Percentiles rank a stretch among this genome's conserved stretches.
Evolutionary conservation across 1,140 invertebrate species (phyloP).

Genomic region (Pteromalus puparum): DNA sequence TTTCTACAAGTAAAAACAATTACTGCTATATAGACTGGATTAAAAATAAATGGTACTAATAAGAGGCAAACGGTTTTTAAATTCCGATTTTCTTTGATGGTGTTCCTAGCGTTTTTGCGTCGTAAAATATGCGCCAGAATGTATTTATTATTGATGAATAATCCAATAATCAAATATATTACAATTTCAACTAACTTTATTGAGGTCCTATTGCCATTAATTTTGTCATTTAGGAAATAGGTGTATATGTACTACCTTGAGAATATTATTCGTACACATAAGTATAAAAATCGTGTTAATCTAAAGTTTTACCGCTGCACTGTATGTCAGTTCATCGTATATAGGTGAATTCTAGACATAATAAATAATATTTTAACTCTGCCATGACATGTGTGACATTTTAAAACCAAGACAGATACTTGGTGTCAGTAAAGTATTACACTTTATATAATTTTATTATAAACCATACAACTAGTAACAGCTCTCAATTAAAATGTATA

Average conservation of each 20-base stretch:
- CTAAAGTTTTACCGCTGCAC: neutral
- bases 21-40: neutral
- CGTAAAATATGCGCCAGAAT: neutral
- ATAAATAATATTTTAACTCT: neutral
- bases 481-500: neutral
- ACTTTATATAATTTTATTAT: neutral
- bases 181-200: neutral
- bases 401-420: neutral
- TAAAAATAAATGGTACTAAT: neutral
- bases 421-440: neutral
- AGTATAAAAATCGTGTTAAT: neutral
- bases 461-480: neutral
- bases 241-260: neutral
- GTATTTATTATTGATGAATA: neutral
- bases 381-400: neutral
- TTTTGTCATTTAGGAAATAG: neutral
- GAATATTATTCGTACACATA: neutral
- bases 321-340: neutral
- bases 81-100: neutral
- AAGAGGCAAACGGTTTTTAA: neutral
- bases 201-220: neutral
- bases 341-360: neutral
- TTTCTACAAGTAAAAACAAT: neutral
- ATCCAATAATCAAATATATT: neutral
- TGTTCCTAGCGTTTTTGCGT: neutral